Evolutionary conservation across 1,140 invertebrate species (phyloP).

Genomic region (Lordiphosa stackelbergi): DNA sequence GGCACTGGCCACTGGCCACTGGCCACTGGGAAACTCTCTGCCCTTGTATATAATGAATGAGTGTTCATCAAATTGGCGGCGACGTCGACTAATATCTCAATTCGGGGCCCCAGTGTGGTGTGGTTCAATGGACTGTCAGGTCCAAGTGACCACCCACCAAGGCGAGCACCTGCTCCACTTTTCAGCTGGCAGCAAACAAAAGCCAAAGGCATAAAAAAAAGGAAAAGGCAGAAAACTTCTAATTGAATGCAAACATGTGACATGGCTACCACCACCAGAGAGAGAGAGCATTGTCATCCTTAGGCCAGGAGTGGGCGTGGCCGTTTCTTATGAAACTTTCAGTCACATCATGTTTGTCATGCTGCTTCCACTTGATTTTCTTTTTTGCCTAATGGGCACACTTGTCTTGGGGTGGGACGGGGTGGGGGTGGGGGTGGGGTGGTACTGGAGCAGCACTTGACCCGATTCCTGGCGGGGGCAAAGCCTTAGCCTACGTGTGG

Average conservation of each 20-base stretch:
- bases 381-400: slow-evolving; percentile 63
- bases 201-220: slow-evolving; percentile 30
- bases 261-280: slow-evolving; percentile 1
- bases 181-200: slow-evolving; percentile 49
- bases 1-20: not conserved
- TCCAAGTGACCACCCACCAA: slow-evolving; percentile 49
- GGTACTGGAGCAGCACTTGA: slow-evolving; percentile 55
- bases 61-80: slow-evolving; percentile 77
- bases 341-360: slow-evolving; percentile 41
- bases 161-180: slow-evolving; percentile 35
- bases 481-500: slow-evolving; percentile 31
- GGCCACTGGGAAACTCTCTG: slow-evolving; percentile 22
- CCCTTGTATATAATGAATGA: slow-evolving; percentile 73
- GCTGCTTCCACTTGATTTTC: slow-evolving; percentile 41
- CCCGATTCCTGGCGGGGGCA: slow-evolving; percentile 17
- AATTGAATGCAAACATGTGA: slow-evolving; percentile 71
- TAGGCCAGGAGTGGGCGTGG: not conserved
- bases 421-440: not conserved
- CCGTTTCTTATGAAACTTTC: slow-evolving; percentile 37
- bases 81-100: slow-evolving; percentile 67
- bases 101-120: slow-evolving; percentile 26
- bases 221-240: slow-evolving; percentile 47
- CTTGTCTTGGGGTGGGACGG: slow-evolving; percentile 36
- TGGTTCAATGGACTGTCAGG: slow-evolving; percentile 45
- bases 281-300: not conserved